Conservation (phyloP, 92 coral and sea anemone genomes). For the Bergia sp. region DNA sequence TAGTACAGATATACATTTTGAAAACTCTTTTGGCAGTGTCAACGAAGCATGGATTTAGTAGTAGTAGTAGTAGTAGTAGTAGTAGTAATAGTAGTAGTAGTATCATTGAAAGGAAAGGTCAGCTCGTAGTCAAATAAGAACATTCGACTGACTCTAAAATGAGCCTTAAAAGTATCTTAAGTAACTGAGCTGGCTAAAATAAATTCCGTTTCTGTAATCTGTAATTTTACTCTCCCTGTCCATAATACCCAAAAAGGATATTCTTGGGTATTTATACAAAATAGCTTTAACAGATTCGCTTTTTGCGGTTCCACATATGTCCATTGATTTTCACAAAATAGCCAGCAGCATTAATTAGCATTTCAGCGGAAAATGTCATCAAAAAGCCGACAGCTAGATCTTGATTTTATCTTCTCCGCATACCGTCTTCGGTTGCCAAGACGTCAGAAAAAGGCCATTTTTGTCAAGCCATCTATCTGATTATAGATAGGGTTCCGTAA, state of each 20-base stretch:
- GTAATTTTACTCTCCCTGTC: no score
- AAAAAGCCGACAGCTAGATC: neutral
- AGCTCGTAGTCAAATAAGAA: no score
- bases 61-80: neutral
- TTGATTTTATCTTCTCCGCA: neutral
- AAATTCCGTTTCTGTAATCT: no score
- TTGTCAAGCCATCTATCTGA: neutral
- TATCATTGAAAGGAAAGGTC: neutral
- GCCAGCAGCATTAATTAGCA: neutral
- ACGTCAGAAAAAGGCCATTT: neutral
- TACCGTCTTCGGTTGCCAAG: neutral
- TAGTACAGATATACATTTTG: no score
- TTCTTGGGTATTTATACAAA: no score
- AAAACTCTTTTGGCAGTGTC: no score
- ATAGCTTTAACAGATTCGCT: no score
- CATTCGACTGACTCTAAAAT: neutral
- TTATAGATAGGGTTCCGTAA: neutral
- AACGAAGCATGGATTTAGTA: no score
- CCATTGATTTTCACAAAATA: neutral
- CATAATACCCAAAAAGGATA: no score
- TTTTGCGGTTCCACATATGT: no score
- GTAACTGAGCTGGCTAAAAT: no score
- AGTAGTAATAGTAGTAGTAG: neutral
- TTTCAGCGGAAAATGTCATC: neutral
- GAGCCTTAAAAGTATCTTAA: no score